Evolutionary conservation across 2,888 invertebrate species (phyloP).

Genomic region (Drosophila multiciliata): DNA sequence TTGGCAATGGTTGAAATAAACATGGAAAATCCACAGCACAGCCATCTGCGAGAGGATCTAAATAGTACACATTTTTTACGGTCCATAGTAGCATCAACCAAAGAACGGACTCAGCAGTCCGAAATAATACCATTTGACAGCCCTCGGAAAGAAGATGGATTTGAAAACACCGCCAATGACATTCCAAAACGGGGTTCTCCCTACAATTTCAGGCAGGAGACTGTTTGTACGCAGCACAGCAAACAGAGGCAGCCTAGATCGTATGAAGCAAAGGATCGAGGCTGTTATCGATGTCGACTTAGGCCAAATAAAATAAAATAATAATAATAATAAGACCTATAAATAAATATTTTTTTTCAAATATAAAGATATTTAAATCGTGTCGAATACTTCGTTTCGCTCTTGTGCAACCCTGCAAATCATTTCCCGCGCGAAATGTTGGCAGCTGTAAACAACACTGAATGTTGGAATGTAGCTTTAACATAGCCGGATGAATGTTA

Average conservation of each 20-base stretch:
- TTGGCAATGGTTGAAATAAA: slow-evolving; percentile 69
- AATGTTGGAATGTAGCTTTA: background rate
- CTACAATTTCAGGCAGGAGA: background rate
- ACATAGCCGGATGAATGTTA: background rate
- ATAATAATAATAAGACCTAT: background rate
- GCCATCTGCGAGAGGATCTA: slow-evolving; percentile 51
- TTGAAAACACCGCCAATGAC: background rate
- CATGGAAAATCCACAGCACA: slow-evolving; percentile 49
- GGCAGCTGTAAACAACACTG: background rate
- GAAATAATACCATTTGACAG: background rate
- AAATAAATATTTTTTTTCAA: slow-evolving; percentile 1
- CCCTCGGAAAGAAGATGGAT: background rate
- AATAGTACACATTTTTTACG: slow-evolving; percentile 21
- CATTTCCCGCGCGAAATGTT: background rate
- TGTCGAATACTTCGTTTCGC: background rate
- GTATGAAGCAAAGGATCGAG: background rate
- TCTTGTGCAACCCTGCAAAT: background rate
- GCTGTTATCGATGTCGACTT: slow-evolving; percentile 49
- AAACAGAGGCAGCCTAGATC: background rate
- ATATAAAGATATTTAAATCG: background rate
- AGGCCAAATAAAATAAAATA: slow-evolving; percentile 5
- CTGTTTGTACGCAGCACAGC: slow-evolving; percentile 21
- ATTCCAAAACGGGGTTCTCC: background rate
- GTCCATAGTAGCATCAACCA: background rate
- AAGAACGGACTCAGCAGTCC: background rate